phyloP scores from a whole-genome alignment of 1,140 invertebrate species.

The Trachelipus rathkii region DNA sequence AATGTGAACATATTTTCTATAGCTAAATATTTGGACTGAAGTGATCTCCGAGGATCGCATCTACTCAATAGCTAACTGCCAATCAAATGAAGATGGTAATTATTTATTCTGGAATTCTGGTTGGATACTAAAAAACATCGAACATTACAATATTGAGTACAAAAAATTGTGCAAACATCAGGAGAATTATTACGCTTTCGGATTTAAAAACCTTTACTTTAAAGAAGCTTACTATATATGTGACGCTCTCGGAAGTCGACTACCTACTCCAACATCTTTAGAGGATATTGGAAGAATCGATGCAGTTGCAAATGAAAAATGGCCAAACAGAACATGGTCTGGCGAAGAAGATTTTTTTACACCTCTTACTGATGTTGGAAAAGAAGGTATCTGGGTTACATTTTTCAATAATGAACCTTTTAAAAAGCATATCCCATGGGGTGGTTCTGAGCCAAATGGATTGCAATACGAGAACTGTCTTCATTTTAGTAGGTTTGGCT shows the following conservation, averaged over 20 bases:
- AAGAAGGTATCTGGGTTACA: slow-evolving; percentile 10
- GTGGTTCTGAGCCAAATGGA: slow-evolving; percentile 22
- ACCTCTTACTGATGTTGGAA: background rate
- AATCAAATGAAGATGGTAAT: background rate
- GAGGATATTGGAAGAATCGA: too few relatives aligned
- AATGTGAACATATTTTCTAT: too few relatives aligned
- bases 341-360: too few relatives aligned
- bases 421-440: background rate
- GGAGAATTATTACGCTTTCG: background rate
- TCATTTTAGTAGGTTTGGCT: background rate
- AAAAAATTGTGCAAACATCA: background rate
- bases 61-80: too few relatives aligned
- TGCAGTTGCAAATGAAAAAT: too few relatives aligned
- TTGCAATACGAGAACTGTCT: slow-evolving; percentile 24
- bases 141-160: background rate
- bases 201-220: background rate
- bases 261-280: background rate
- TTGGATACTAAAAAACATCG: background rate
- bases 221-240: slow-evolving; percentile 17
- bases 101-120: slow-evolving; percentile 19
- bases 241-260: slow-evolving; percentile 12
- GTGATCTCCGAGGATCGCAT: too few relatives aligned
- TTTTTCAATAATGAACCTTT: background rate
- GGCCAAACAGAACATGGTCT: too few relatives aligned
- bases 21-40: too few relatives aligned